Evolutionary conservation across 2,797 vertebrate species (phyloP).

Genomic region (Galago senegalensis): DNA sequence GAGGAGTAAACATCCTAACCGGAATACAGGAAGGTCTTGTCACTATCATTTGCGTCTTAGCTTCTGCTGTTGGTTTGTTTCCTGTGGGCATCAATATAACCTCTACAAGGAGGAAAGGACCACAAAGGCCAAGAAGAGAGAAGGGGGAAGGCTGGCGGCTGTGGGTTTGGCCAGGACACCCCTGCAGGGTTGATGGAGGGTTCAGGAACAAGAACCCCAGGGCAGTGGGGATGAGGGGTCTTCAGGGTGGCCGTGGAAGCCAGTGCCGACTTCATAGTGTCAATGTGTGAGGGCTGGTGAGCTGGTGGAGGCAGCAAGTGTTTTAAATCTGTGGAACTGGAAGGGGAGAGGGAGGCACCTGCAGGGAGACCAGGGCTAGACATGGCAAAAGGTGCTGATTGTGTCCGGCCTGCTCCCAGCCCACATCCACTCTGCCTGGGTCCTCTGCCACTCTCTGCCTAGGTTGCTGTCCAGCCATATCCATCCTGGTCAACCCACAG

Average conservation of each 20-base stretch:
- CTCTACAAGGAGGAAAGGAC: neutral
- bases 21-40: neutral
- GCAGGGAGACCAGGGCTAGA: too few relatives aligned
- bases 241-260: too few relatives aligned
- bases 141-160: neutral
- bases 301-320: neutral
- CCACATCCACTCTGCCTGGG: too few relatives aligned
- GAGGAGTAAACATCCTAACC: neutral
- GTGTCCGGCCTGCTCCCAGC: neutral
- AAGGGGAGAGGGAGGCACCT: accelerated
- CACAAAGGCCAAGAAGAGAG: neutral
- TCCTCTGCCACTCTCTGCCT: too few relatives aligned
- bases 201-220: neutral
- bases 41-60: neutral
- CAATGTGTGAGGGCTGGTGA: accelerated
- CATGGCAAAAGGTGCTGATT: neutral
- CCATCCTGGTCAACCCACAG: neutral
- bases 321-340: neutral
- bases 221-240: too few relatives aligned
- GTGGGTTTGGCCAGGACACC: accelerated
- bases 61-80: neutral
- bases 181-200: accelerated
- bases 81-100: neutral
- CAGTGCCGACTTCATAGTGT: accelerated
- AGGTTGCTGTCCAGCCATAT: accelerated